Evolutionary conservation across 1,140 invertebrate species (phyloP).

Genomic region (Riptortus pedestris): DNA sequence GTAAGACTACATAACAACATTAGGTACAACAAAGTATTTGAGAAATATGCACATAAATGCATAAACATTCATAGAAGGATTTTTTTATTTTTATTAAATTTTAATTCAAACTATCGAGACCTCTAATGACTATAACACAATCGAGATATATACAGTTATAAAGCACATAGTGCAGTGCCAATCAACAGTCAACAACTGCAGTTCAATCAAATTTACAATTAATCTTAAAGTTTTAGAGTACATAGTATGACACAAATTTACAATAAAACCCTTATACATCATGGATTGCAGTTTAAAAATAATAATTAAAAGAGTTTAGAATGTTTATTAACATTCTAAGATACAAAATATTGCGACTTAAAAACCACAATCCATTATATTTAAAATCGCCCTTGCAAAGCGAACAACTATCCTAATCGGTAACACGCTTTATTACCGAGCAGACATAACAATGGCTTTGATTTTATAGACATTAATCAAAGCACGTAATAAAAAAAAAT

Average conservation of each 20-base stretch:
- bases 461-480: too few species aligned
- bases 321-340: too few species aligned
- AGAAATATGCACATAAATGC: constrained; percentile 10
- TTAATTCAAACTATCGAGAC: background rate
- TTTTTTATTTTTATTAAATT: background rate
- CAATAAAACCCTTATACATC: constrained; percentile 1
- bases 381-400: too few species aligned
- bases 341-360: too few species aligned
- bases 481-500: background rate
- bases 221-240: background rate
- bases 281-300: too few species aligned
- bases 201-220: constrained; percentile 14
- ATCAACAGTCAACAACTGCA: background rate
- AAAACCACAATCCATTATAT: too few species aligned
- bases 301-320: too few species aligned
- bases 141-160: constrained; percentile 11
- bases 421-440: too few species aligned
- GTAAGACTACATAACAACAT: constrained; percentile 10
- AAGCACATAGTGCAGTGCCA: constrained; percentile 14
- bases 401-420: too few species aligned
- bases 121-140: constrained; percentile 16
- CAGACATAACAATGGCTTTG: too few species aligned
- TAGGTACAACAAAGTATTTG: constrained; percentile 13
- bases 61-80: constrained; percentile 2
- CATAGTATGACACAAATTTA: constrained; percentile 15